Base-by-base conservation (phyloP, 2,888 invertebrate species). In the Micoletzkya japonica region DNA sequence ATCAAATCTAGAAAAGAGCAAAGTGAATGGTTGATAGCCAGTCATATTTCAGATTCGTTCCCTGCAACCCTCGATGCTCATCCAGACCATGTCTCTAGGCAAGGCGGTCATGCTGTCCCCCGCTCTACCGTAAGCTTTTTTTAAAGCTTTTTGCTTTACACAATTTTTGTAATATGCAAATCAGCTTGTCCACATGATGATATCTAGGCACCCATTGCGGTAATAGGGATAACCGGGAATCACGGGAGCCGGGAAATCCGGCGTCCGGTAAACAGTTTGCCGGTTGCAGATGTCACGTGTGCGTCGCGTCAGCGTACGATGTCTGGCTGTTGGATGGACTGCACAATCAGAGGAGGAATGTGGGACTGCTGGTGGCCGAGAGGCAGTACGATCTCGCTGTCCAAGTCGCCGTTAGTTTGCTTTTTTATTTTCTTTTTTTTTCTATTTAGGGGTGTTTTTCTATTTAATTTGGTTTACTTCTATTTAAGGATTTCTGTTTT, bases 341-440 rank as follows among this genome's bases (percentile, higher is more conserved):
- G 6, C 92, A 94, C 32, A 73, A 74, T 76, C 90, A 93, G 74
- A 90, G 91, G 2, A 90, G 90, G 71, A 97, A 98, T 87, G 90
- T 94, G 39, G 90, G 91, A 82, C 91, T 91, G 78, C 88, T 98
- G 61, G 88, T 96, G 17, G 91, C 92, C 77, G 92, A 92, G 79
- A 94, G 94, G 86, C 93, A 95, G 85, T 98, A 95, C 87, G 93
- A 95, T 86, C 88, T 97, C 70, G 97, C 97, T 2, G 75, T 82
- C 30, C 77, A 81, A 54, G 67, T 85, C 50, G 81, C 84, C 24
- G 84, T 83, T 56, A 54, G 73, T 63, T 32, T 49, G 36, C 20
- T n/a, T n/a, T n/a, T n/a, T n/a, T n/a, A n/a, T n/a, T n/a, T n/a
- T n/a, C n/a, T n/a, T n/a, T n/a, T n/a, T n/a, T n/a, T n/a, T n/a